Percentiles rank a stretch among this genome's conserved stretches.
Evolutionary conservation across 2,888 invertebrate species (phyloP).

Genomic region (Cenopis cana): DNA sequence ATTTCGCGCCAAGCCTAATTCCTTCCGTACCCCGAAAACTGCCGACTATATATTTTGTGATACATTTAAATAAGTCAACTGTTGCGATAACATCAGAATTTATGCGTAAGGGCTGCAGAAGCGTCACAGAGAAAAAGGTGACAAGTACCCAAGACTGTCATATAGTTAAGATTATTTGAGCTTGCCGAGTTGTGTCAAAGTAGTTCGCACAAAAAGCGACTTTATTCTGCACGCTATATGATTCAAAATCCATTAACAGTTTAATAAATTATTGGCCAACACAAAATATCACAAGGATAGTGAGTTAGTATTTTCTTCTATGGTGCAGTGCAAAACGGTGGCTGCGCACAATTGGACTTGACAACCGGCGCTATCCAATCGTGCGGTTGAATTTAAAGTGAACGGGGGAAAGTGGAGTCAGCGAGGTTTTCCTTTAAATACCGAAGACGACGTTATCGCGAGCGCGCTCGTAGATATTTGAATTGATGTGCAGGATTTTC

Average conservation of each 20-base stretch:
- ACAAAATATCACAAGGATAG: background rate
- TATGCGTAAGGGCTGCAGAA: slow-evolving; percentile 65
- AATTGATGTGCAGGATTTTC: no score
- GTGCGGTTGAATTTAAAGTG: slow-evolving; percentile 42
- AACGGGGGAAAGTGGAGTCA: slow-evolving; percentile 31
- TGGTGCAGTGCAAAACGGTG: slow-evolving; percentile 48
- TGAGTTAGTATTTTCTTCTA: slow-evolving; percentile 8
- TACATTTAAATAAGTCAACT: slow-evolving; percentile 65
- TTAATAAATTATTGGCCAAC: no score
- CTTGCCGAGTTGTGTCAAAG: no score
- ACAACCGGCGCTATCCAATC: slow-evolving; percentile 62
- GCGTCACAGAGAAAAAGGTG: background rate
- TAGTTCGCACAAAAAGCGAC: no score
- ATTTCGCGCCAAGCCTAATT: slow-evolving; percentile 35
- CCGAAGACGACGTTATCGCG: slow-evolving; percentile 16
- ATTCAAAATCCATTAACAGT: no score
- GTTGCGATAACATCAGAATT: slow-evolving; percentile 70
- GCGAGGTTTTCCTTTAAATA: slow-evolving; percentile 13
- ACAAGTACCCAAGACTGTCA: slow-evolving; percentile 3
- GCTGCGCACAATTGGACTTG: slow-evolving; percentile 67
- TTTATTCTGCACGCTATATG: no score
- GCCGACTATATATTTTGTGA: slow-evolving; percentile 50
- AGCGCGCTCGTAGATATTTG: background rate
- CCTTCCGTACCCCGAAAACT: slow-evolving; percentile 40
- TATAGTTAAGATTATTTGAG: no score